phyloP scores from a whole-genome alignment of 1,140 invertebrate genomes.

The Teleopsis dalmanni region DNA sequence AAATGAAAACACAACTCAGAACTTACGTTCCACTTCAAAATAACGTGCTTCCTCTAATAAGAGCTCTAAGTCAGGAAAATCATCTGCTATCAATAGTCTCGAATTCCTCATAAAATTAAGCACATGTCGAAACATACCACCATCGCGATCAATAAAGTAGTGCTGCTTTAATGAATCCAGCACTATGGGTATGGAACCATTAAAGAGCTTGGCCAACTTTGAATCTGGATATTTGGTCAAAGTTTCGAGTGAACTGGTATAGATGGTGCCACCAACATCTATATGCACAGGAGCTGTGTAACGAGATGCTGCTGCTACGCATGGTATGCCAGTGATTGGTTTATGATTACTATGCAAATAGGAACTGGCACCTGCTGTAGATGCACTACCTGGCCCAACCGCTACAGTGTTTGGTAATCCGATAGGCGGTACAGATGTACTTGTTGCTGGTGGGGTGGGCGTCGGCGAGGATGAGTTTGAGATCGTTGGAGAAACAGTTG shows the following conservation, averaged over 20 bases:
- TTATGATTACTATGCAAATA: constrained; percentile 43
- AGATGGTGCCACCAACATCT: constrained; percentile 93
- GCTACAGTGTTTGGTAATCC: constrained; percentile 27
- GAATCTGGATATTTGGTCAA: constrained; percentile 92
- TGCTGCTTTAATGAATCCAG: constrained; percentile 94
- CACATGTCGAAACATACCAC: constrained; percentile 92
- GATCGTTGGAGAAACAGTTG: constrained; percentile 43
- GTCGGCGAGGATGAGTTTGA: constrained; percentile 44
- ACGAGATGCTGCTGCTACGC: constrained; percentile 81
- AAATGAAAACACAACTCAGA: background rate
- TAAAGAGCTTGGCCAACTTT: constrained; percentile 85
- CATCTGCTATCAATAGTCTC: constrained; percentile 73
- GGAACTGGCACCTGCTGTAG: constrained; percentile 31
- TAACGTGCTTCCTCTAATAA: constrained; percentile 88
- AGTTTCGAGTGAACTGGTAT: constrained; percentile 91
- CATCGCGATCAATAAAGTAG: constrained; percentile 95
- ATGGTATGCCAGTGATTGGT: constrained; percentile 75
- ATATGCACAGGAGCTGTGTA: constrained; percentile 95
- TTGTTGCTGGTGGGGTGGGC: constrained; percentile 38
- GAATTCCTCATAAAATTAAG: constrained; percentile 92
- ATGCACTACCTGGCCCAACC: constrained; percentile 21
- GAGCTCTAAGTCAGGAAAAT: constrained; percentile 81
- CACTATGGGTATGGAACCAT: constrained; percentile 93
- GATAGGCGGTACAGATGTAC: constrained; percentile 34
- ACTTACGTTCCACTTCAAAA: constrained; percentile 85